Base-by-base conservation (phyloP, 2,888 invertebrate genomes). In the Cheilosia variabilis region DNA sequence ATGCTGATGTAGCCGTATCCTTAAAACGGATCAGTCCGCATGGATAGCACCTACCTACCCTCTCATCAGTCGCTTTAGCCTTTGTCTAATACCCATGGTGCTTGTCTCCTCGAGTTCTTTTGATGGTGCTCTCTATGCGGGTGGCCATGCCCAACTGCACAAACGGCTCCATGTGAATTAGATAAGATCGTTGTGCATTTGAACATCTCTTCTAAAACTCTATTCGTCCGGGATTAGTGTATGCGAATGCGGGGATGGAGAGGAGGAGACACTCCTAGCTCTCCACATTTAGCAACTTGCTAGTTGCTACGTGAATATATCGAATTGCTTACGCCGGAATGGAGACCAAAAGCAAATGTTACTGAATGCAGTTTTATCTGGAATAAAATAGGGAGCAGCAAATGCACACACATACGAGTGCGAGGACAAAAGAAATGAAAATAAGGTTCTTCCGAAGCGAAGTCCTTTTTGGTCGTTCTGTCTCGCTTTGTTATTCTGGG, bases 161-260 rank as follows among this genome's bases (percentile, higher is more conserved):
- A 79, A 79, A 68, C 66, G 43, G 41, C 50, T 68, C 68, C 55
- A 66, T 66, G 66, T 71, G 73, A 71, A 60, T 71, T 71, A 75
- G 83, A 83, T 83, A 69, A 73, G 79, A 83, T 83, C 83, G 47
- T 37, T 73, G 83, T 83, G 68, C 83, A 79, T 78, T 79, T 83
- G 78, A 72, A 50, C 68, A 72, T 65, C 22, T 55, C 60, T 55
- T 52, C n/a, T 69, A n/a, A 50, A 37, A 37, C 31, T 47, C 15
- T 4, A 27, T n/a, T 47, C 37, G 24, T 34, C 19, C 10, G 13
- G 52, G 31, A 13, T 34, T 24, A 22, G 52, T 31, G 13, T 45
- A 13, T 66, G 27, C 66, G 50, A 27, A 22, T 66, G 43, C 31
- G 50, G 37, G 19, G 45, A 37, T 57, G 52, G 37, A 60, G 72